phyloP scores from a whole-genome alignment of 2,797 vertebrate genomes.

The Argya squamiceps region DNA sequence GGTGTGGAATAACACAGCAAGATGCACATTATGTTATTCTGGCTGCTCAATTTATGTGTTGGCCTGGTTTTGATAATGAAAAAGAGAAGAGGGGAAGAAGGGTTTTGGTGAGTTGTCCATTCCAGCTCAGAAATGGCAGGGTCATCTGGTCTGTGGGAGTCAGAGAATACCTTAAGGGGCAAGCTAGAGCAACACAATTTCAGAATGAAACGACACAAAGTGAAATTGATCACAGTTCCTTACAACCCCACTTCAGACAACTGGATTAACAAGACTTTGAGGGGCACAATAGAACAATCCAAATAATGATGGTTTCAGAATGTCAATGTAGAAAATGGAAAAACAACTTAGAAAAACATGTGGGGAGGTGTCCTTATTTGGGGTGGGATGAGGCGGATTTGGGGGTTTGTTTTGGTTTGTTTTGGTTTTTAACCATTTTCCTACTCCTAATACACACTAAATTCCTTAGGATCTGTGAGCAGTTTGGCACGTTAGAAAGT shows the following conservation, averaged over 20 bases:
- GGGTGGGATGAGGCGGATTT: background rate
- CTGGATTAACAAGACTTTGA: slow-evolving; percentile 45
- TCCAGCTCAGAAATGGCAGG: slow-evolving; percentile 23
- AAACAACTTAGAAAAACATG: slow-evolving; percentile 36
- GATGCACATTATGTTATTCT: background rate
- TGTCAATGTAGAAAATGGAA: slow-evolving; percentile 54
- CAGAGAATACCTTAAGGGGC: slow-evolving; percentile 38
- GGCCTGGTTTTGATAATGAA: background rate
- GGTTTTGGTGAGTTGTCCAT: background rate
- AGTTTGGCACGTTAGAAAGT: background rate
- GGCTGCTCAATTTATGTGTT: background rate
- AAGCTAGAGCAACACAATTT: slow-evolving; percentile 41
- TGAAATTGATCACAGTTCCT: slow-evolving; percentile 64
- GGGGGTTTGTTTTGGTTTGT: background rate
- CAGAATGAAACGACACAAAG: slow-evolving; percentile 62
- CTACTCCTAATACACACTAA: background rate
- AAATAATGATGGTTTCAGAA: slow-evolving; percentile 58
- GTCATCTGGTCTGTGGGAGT: background rate
- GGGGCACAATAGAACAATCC: slow-evolving; percentile 54
- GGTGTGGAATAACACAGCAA: background rate
- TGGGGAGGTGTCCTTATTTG: background rate
- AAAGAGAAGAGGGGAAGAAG: background rate
- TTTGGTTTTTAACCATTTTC: background rate
- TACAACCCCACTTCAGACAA: slow-evolving; percentile 62
- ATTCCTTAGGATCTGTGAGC: background rate